Conservation (phyloP, 2,888 invertebrate species). For the Agapostemon virescens region DNA sequence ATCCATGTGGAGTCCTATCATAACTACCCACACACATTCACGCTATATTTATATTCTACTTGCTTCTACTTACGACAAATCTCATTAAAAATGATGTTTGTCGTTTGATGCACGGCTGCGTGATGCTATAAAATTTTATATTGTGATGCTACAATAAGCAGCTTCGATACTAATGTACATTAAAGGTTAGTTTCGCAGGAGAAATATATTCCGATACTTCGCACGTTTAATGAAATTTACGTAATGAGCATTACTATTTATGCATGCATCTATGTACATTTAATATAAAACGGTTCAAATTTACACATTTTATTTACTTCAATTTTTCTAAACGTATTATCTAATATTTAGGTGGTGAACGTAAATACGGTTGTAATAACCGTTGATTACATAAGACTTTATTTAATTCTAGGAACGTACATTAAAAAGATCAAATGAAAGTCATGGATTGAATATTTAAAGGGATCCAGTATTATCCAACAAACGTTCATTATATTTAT, state of each 20-base stretch:
- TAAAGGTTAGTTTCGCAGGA: slow-evolving; percentile 40
- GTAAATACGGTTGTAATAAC: not conserved
- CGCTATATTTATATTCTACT: not conserved
- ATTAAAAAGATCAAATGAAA: not conserved
- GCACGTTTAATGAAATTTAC: not conserved
- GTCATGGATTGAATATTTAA: not conserved
- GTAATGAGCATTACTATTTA: not conserved
- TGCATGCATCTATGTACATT: not conserved
- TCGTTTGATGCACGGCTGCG: not conserved
- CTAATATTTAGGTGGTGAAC: not conserved
- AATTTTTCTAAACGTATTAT: not conserved
- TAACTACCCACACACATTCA: not conserved
- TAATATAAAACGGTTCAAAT: not conserved
- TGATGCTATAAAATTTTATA: slow-evolving; percentile 10
- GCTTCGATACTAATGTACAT: not conserved
- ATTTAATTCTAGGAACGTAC: slow-evolving; percentile 19
- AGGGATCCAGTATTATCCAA: slow-evolving; percentile 1
- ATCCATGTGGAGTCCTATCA: not conserved
- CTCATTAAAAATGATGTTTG: not conserved
- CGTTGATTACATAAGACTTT: slow-evolving; percentile 18
- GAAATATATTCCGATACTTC: not conserved
- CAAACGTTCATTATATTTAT: slow-evolving; percentile 7
- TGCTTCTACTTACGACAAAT: not conserved
- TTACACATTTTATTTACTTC: not conserved
- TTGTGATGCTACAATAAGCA: not conserved